Base-by-base conservation (phyloP, 2,797 vertebrate species). In the Trematomus bernacchii region DNA sequence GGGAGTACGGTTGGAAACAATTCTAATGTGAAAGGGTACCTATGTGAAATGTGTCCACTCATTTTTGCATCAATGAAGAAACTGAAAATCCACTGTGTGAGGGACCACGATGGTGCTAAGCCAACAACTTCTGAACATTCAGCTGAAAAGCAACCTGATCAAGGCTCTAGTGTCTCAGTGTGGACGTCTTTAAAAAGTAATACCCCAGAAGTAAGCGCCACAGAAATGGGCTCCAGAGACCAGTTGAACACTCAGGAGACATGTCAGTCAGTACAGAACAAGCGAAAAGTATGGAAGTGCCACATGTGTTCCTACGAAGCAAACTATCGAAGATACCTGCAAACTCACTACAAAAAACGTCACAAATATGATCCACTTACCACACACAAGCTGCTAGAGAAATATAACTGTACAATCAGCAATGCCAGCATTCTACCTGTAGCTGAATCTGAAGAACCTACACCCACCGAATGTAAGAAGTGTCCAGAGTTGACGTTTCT, bases 31-130 rank as follows among this genome's bases (percentile, higher is more conserved):
- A 73, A 96, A 70, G 97, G 97, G 12, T 98, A 96, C 54, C 65
- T 91, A 53, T 98, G 97, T 90, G 95, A 95, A 66, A 89, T 91
- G 7, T 98, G 97, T 80, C 94, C 95, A 0, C 95, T 96, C 7
- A 94, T 96, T 0, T 91, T 95, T 0, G 90, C 90, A 6, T 95
- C 96, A 0, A 60, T 96, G 40, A 94, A 90, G 77, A 96, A 95
- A 64, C 90, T 98, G 18, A 96, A 94, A 84, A 87, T 91, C 69
- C 97, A 98, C 82, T 92, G 93, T 5, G 91, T 95, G 73, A 94
- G 61, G 67, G 92, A 95, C 10, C 96, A 97, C 43, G 79, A 88
- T 37, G 92, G 92, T 11, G 90, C 93, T 0, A 85, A 90, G 42
- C 91, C 91, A 27, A 89, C 89, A 18, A 89, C 89, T 0, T 87